phyloP scores from a whole-genome alignment of 1,140 invertebrate species.

The Ditylenchus dipsaci region DNA sequence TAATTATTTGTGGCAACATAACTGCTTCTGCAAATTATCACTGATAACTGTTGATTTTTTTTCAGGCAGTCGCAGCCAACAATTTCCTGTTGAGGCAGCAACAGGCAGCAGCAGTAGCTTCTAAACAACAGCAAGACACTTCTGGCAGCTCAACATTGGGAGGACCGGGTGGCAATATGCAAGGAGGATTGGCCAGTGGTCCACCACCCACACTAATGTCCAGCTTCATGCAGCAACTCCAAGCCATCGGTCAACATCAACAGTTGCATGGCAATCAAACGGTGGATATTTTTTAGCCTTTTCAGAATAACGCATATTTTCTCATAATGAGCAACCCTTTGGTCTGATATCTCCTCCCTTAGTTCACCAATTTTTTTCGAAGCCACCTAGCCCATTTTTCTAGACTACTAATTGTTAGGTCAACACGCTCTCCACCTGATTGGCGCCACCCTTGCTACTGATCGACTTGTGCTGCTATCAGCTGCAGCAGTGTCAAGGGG shows the following conservation, averaged over 20 bases:
- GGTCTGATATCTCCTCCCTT: too few species aligned
- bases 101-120: not conserved
- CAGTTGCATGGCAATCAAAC: not conserved
- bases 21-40: not conserved
- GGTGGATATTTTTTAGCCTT: not conserved
- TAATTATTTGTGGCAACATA: too few species aligned
- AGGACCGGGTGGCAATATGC: not conserved
- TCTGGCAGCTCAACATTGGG: not conserved
- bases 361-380: too few species aligned
- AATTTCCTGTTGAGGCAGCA: constrained; percentile 5
- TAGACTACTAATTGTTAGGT: too few species aligned
- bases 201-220: not conserved
- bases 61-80: constrained; percentile 10
- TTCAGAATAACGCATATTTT: too few species aligned
- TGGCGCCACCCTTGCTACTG: too few species aligned
- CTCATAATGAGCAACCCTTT: too few species aligned
- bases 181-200: not conserved
- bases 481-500: not conserved
- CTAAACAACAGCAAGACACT: not conserved
- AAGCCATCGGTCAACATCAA: constrained; percentile 1
- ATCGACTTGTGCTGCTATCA: too few species aligned
- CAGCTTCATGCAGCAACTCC: constrained; percentile 5
- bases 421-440: too few species aligned
- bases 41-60: not conserved
- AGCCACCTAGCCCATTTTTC: too few species aligned